These are phyloP conservation scores for Canis aureus DNA, from an alignment of 2,113 vertebrate species.

Conservation along the genomic window DNA sequence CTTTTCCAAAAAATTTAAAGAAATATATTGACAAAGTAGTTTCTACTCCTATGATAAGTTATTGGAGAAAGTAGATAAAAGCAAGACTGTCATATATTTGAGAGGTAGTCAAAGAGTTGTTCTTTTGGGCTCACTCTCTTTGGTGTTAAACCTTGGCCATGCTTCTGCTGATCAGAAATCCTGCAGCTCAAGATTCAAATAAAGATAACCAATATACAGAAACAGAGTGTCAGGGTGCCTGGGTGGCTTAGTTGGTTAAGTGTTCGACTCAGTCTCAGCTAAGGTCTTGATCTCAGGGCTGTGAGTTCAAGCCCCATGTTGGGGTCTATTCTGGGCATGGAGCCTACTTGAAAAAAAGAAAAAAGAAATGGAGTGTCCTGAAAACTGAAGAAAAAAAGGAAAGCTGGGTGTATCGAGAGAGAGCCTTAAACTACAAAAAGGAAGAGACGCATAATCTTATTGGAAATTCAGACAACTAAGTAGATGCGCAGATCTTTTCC, in stretches of 20 bases:
- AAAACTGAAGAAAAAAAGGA: background rate
- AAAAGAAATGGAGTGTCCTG: background rate
- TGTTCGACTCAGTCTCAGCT: background rate
- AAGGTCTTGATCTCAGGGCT: background rate
- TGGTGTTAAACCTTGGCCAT: background rate
- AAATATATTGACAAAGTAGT: background rate
- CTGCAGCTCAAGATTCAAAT: background rate
- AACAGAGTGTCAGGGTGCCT: background rate
- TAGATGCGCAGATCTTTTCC: background rate
- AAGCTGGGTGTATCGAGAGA: background rate
- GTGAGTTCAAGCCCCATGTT: background rate
- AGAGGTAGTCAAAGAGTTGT: background rate
- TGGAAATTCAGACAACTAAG: background rate
- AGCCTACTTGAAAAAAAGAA: background rate
- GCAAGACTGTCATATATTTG: background rate
- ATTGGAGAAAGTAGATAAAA: background rate
- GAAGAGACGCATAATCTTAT: background rate
- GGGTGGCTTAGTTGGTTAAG: too few relatives aligned
- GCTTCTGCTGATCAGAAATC: conserved; percentile 13
- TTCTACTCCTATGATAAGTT: background rate
- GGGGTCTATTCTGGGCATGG: background rate
- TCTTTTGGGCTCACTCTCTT: background rate
- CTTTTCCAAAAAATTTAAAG: background rate
- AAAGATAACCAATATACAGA: background rate
- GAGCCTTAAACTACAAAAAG: background rate